Evolutionary conservation across 1,140 invertebrate species (phyloP), one percentile per base, ranked within the genome.

Genomic region (Cydia splendana): DNA sequence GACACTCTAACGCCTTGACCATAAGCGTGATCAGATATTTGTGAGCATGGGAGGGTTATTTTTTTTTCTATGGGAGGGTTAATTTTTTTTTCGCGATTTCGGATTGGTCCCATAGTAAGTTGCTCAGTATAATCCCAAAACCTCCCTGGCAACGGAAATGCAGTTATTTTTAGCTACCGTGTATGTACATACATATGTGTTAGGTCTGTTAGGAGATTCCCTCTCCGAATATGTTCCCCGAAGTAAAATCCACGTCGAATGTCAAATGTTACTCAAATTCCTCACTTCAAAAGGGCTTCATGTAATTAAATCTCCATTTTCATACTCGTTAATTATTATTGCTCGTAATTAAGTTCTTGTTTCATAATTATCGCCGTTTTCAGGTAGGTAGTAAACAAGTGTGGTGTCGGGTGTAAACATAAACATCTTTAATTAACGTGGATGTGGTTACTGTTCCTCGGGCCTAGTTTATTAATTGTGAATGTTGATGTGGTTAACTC

Each of bases 271-370:
- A 38, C 12, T 38, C 65, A 34, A 34, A 69, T 34, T 6, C 13
- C 9, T 18, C 30, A 71, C 34, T 38, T 71, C 67, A 71, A 71
- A 71, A 38, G n/a, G 15, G 67, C 30, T 71, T 62, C n/a, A 45
- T 42, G 18, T 71, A 71, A 71, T 71, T 71, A 71, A 71, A 71
- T 42, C 67, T 38, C 67, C n/a, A 15, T 71, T 71, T 71, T 38
- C 67, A 45, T 71, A 38, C 67, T 45, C 30, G 67, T 71, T 71
- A 71, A 71, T 71, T 45, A 71, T 71, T 71, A 71, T 71, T 71
- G 67, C 67, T 38, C 34, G 67, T 20, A 71, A 71, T 71, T 71
- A 71, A 71, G 67, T 71, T 71, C 67, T 38, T 45, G 67, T 71
- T 71, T 71, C 67, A 45, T 71, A 71, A 71, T 71, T 71, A 71